phyloP scores from a whole-genome alignment of 2,797 vertebrate genomes.

The Pteronotus mesoamericanus region DNA sequence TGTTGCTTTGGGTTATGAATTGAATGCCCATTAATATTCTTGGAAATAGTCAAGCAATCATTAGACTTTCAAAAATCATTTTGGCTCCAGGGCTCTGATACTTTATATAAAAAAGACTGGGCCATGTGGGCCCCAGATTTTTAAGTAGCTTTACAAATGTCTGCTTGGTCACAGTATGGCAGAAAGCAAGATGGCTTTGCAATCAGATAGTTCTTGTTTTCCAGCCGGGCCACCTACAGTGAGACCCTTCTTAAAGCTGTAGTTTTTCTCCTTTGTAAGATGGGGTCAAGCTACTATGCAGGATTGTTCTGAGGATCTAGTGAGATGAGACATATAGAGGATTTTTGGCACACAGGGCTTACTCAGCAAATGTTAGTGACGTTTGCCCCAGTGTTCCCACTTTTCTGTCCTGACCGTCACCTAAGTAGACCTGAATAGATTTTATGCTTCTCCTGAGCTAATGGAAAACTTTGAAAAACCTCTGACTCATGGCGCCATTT shows the following conservation, averaged over 20 bases:
- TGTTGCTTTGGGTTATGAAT: neutral
- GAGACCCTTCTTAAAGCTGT: neutral
- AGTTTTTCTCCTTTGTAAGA: neutral
- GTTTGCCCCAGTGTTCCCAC: rapidly evolving
- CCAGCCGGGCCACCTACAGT: neutral
- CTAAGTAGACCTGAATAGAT: neutral
- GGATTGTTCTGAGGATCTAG: neutral
- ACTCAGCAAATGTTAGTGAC: too few relatives aligned
- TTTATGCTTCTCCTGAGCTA: neutral
- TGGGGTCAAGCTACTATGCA: neutral
- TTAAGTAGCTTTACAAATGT: neutral
- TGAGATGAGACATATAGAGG: neutral
- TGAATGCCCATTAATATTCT: neutral
- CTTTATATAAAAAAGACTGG: neutral
- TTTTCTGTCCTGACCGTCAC: neutral
- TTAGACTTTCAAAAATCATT: neutral
- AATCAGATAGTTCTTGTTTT: neutral
- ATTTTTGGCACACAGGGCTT: neutral
- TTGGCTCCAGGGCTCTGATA: neutral
- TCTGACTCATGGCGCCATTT: neutral
- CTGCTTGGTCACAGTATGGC: neutral
- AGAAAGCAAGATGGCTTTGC: neutral
- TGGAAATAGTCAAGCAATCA: neutral
- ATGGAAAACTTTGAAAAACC: neutral
- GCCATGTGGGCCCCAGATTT: neutral